phyloP scores from a whole-genome alignment of 2,888 invertebrate species.

The Mesorhabditis sp. region DNA sequence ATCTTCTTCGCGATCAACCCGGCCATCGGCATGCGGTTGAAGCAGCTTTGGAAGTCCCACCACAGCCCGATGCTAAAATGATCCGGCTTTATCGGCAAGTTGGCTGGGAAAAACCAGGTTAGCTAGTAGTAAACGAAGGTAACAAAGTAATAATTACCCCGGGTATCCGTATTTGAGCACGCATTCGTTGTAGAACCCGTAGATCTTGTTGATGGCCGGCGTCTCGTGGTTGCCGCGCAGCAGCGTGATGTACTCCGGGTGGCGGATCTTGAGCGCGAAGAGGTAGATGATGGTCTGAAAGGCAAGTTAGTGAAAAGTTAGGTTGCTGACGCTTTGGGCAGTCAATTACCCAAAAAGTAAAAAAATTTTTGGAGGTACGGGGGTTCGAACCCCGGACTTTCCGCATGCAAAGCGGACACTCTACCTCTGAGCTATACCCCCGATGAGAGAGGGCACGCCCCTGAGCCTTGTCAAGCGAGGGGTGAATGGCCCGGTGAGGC shows the following conservation, averaged over 20 bases:
- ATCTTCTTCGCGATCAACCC: conserved; percentile 47
- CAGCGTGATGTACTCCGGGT: conserved; percentile 39
- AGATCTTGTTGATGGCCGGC: conserved; percentile 48
- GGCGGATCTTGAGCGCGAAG: conserved; percentile 46
- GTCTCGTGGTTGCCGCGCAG: conserved; percentile 52
- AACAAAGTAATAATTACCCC: conserved; percentile 8
- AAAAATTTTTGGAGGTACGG: no score
- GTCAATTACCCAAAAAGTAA: no score
- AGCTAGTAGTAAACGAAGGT: not conserved
- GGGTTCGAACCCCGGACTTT: no score
- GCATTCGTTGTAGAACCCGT: conserved; percentile 49
- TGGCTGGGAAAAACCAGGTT: no score
- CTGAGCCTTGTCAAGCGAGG: no score
- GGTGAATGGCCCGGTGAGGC: no score
- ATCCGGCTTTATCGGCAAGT: not conserved
- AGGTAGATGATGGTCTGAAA: conserved; percentile 35
- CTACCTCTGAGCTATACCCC: no score
- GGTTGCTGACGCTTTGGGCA: no score
- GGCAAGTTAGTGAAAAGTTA: not conserved
- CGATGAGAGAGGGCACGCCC: no score
- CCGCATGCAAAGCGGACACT: no score
- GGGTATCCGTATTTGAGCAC: conserved; percentile 35
- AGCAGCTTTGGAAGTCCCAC: conserved; percentile 50
- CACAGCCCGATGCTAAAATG: conserved; percentile 39
- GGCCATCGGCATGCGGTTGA: conserved; percentile 50